Base-by-base conservation (phyloP, 2,797 vertebrate genomes). In the Tolypeutes matacus region DNA sequence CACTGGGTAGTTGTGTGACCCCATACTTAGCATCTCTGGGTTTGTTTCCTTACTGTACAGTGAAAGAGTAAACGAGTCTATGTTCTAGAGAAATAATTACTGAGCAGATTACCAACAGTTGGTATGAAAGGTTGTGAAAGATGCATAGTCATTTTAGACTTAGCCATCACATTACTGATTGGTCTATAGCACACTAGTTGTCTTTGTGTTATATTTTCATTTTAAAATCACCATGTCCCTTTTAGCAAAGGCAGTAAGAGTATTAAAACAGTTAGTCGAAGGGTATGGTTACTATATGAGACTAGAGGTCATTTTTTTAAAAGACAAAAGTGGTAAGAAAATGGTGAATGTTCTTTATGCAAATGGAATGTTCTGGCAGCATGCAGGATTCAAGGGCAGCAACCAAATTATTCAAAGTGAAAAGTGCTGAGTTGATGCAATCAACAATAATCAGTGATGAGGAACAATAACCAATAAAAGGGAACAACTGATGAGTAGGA, bases 31-130 rank as follows among this genome's bases (percentile, higher is more conserved):
- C 11, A 34, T 51, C 81, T 60, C 65, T 89, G 20, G 42, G 58
- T 86, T 89, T 80, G 49, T 67, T 73, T 85, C 39, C 86, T 93
- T 64, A 15, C 39, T 51, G 39, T 58, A 51, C 81, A 89, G 60
- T n/a, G 31, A 60, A 67, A 75, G 25, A 12, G 25, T 5, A n/a
- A 65, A 46, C 46, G 80, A 80, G n/a, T 49, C 65, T 73, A 27
- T 36, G 3, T 80, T 73, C 80, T 65, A 81, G 34, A 86, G 49
- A 93, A 85, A 75, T 11, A 80, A 5, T 85, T 86, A 75, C 31
- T 72, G 23, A 39, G 23, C n/a, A 31, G n/a, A 23, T 86, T 86
- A 69, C 51, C 60, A 75, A 53, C 1, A 86, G 25, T 18, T 76
- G 51, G 31, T 51, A 56, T 51, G 86, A 85, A 73, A 49, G n/a